Evolutionary conservation across 1,140 invertebrate genomes (phyloP), one percentile per base, ranked within the genome.

Genomic region (Brachionus angularis): DNA sequence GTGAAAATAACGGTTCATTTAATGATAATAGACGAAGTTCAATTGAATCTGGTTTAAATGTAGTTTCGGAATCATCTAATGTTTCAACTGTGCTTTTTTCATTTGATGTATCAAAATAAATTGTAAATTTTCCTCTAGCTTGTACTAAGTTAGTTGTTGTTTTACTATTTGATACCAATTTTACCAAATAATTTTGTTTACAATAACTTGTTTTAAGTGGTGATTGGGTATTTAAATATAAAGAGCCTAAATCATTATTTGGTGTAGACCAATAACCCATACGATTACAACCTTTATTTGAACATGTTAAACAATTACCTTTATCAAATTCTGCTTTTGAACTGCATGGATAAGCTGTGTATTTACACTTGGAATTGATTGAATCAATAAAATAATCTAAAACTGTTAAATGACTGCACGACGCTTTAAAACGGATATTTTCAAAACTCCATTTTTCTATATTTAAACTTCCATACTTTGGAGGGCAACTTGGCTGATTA

Each of bases 401-500:
- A 5, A n/a, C n/a, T n/a, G n/a, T n/a, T n/a, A n/a, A n/a, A n/a
- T n/a, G n/a, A n/a, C n/a, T n/a, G n/a, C n/a, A n/a, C n/a, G n/a
- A n/a, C n/a, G n/a, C n/a, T n/a, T n/a, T n/a, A n/a, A n/a, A n/a
- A n/a, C n/a, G n/a, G n/a, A n/a, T n/a, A n/a, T n/a, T n/a, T n/a
- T n/a, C n/a, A n/a, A n/a, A n/a, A n/a, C n/a, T n/a, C n/a, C n/a
- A n/a, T n/a, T n/a, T n/a, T n/a, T n/a, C n/a, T n/a, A n/a, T n/a
- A n/a, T n/a, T n/a, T 16, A 50, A 34, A 52, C 25, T 49, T 36
- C 52, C 34, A 7, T 23, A 27, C 16, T 16, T 50, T 50, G 25
- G 25, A n/a, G 29, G n/a, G 46, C 72, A 73, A 16, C 33, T 39
- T 5, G 72, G 72, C n/a, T 73, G 80, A 91, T 90, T 14, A 21